Evolutionary conservation across 2,113 vertebrate genomes (phyloP).

Genomic region (Saguinus midas): DNA sequence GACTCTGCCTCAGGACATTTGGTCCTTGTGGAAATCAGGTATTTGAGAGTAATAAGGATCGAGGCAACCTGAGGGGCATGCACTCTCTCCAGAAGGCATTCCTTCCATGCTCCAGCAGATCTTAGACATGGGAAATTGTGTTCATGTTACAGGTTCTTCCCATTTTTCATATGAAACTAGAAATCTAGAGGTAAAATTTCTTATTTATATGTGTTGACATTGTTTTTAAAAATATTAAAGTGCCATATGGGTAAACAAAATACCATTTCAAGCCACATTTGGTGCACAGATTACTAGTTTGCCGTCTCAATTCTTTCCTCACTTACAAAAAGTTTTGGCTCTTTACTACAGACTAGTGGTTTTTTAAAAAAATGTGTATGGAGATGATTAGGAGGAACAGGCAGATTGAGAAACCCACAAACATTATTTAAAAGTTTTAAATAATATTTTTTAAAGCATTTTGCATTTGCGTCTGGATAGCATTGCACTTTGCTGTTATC

Average conservation of each 20-base stretch:
- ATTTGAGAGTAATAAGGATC: not conserved
- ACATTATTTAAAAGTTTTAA: not conserved
- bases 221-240: conserved; percentile 18
- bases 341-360: not conserved
- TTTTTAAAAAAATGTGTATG: not conserved
- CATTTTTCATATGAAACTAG: not conserved
- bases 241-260: not conserved
- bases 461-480: conserved; percentile 11
- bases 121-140: not conserved
- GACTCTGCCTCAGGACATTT: not conserved
- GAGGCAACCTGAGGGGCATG: not conserved
- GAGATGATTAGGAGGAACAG: not conserved
- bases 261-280: not conserved
- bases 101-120: not conserved
- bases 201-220: not conserved
- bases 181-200: conserved; percentile 22
- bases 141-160: not conserved
- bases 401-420: not conserved
- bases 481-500: not conserved
- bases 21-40: not conserved
- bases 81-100: not conserved
- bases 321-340: not conserved
- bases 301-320: conserved; percentile 14
- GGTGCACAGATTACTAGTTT: conserved; percentile 3
- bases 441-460: conserved; percentile 2